Conservation (phyloP, 2,113 vertebrate genomes). For the Oncorhynchus keta region DNA sequence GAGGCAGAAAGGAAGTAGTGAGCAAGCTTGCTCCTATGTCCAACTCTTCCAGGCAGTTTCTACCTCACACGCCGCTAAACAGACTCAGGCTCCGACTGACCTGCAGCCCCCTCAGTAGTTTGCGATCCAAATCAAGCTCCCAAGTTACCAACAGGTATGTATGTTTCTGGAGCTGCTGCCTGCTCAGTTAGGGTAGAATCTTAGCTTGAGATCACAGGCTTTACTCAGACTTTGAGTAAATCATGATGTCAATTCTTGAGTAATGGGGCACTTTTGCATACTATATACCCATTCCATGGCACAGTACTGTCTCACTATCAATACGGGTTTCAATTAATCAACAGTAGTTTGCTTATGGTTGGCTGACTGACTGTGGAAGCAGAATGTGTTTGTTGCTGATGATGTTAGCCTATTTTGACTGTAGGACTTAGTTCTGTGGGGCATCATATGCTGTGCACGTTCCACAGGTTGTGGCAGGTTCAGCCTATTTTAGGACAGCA, state of each 20-base stretch:
- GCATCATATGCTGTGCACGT: neutral
- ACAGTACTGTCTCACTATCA: too few species aligned
- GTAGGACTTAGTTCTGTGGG: neutral
- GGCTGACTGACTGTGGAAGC: neutral
- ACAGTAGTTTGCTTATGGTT: neutral
- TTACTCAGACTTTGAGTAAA: too few species aligned
- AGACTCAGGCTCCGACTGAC: conserved; percentile 28
- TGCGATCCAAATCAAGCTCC: conserved; percentile 7
- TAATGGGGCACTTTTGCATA: too few species aligned
- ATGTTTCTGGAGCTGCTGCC: neutral
- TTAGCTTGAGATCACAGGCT: too few species aligned
- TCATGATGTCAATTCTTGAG: too few species aligned
- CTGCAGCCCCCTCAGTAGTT: neutral
- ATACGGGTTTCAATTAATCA: neutral
- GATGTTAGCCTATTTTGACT: neutral
- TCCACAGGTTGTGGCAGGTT: conserved; percentile 7
- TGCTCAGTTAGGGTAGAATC: too few species aligned
- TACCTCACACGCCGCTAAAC: conserved; percentile 20
- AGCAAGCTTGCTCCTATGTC: conserved; percentile 15
- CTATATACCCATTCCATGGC: too few species aligned
- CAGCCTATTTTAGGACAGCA: neutral
- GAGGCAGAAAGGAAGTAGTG: conserved; percentile 54
- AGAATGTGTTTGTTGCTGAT: neutral
- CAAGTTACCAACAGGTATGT: conserved; percentile 66
- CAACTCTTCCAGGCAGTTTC: conserved; percentile 26